These are phyloP conservation scores for Diorhabda elongata DNA, from an alignment of 1,140 invertebrate genomes.

Conservation along the genomic window DNA sequence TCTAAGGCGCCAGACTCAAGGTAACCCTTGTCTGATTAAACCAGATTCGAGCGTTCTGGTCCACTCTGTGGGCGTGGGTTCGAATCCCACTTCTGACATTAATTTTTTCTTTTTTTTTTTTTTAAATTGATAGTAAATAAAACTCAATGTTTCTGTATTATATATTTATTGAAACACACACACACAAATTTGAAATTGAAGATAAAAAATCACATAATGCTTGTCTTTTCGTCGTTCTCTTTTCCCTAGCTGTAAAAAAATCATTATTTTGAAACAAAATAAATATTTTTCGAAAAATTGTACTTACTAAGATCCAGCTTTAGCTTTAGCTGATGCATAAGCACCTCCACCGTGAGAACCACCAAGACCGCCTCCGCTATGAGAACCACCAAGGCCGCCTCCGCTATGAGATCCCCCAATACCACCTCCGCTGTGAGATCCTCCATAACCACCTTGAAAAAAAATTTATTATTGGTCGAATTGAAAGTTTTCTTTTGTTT, in stretches of 20 bases:
- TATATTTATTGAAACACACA: no score
- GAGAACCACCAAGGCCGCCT: neutral
- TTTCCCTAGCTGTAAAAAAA: no score
- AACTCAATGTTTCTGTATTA: no score
- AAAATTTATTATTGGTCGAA: no score
- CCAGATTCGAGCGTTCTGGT: constrained; percentile 60
- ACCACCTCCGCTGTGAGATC: constrained; percentile 21
- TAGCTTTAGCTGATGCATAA: neutral
- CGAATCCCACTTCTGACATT: constrained; percentile 82
- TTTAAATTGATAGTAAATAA: no score
- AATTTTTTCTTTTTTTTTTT: no score
- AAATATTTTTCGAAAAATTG: no score
- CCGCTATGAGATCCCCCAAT: neutral
- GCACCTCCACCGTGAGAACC: neutral
- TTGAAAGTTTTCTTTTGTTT: no score
- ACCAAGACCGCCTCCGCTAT: neutral
- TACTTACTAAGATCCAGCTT: neutral
- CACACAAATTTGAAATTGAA: no score
- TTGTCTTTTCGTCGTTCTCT: no score
- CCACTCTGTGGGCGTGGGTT: constrained; percentile 82
- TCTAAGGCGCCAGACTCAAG: constrained; percentile 67
- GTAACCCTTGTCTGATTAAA: constrained; percentile 6
- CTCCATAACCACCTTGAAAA: constrained; percentile 1
- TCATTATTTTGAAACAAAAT: no score
- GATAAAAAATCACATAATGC: no score